Conservation (phyloP, 2,888 invertebrate species). For the Micropterix aruncella region DNA sequence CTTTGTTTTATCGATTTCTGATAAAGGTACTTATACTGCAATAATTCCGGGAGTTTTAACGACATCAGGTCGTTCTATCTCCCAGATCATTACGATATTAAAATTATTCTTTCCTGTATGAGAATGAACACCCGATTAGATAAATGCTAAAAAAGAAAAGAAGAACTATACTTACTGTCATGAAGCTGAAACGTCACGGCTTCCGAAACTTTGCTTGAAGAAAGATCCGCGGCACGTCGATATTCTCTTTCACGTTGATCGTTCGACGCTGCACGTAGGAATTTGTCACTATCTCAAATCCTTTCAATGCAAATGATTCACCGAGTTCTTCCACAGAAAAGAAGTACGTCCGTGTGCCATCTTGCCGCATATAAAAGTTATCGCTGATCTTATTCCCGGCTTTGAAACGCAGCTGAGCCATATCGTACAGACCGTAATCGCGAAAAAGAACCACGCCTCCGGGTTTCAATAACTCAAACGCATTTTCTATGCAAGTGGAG, state of each 20-base stretch:
- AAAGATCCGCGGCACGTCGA: constrained; percentile 86
- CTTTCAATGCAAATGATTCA: constrained; percentile 47
- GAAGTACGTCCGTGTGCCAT: constrained; percentile 86
- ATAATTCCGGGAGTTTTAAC: too few relatives aligned
- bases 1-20: too few relatives aligned
- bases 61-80: too few relatives aligned
- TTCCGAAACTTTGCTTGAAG: constrained; percentile 78
- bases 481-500: constrained; percentile 42
- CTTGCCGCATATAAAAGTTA: constrained; percentile 91
- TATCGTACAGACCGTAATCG: constrained; percentile 91
- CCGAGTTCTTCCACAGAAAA: constrained; percentile 60
- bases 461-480: constrained; percentile 49
- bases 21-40: too few relatives aligned
- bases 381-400: constrained; percentile 85
- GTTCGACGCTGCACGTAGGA: constrained; percentile 80
- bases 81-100: too few relatives aligned
- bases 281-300: constrained; percentile 55
- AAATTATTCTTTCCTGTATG: too few relatives aligned
- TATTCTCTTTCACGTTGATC: constrained; percentile 80
- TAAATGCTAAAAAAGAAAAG: too few relatives aligned
- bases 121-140: too few relatives aligned
- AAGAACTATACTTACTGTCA: too few relatives aligned
- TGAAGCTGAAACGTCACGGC: too few relatives aligned
- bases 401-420: constrained; percentile 90
- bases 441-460: constrained; percentile 77